phyloP scores from a whole-genome alignment of 2,888 invertebrate genomes.

The Stomorhina lunata region DNA sequence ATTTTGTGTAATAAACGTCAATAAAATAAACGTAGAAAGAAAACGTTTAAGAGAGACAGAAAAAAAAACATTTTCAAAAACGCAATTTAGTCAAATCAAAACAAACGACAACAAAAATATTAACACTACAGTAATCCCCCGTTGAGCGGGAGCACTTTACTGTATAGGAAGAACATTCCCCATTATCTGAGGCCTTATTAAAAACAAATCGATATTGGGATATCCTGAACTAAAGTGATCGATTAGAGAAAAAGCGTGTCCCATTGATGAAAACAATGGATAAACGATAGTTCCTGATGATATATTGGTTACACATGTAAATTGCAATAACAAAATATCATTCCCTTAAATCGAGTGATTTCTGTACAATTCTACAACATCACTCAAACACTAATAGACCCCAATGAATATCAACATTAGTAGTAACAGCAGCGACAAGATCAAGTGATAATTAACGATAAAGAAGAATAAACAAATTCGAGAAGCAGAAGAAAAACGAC shows the following conservation, averaged over 20 bases:
- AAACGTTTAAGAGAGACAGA: not conserved
- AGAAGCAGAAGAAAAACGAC: not conserved
- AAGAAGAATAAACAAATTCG: constrained; percentile 6
- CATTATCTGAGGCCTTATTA: too few species aligned
- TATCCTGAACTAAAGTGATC: not conserved
- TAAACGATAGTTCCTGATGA: too few species aligned
- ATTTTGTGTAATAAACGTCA: constrained; percentile 1
- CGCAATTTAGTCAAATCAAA: constrained; percentile 56
- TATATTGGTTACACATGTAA: too few species aligned
- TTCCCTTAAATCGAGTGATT: too few species aligned
- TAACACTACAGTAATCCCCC: too few species aligned
- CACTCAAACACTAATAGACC: not conserved
- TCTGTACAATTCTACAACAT: too few species aligned
- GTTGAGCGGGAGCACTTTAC: too few species aligned
- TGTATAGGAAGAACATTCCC: too few species aligned
- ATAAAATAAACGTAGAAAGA: not conserved
- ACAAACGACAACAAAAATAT: constrained; percentile 17
- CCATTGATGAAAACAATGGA: too few species aligned
- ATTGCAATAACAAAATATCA: too few species aligned
- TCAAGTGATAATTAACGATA: not conserved
- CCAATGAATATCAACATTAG: not conserved
- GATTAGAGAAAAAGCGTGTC: too few species aligned
- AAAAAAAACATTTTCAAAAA: constrained; percentile 35
- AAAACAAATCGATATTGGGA: not conserved
- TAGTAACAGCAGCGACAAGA: not conserved